These are phyloP conservation scores for Archips xylosteana DNA, from an alignment of 2,888 invertebrate genomes.

Conservation along the genomic window DNA sequence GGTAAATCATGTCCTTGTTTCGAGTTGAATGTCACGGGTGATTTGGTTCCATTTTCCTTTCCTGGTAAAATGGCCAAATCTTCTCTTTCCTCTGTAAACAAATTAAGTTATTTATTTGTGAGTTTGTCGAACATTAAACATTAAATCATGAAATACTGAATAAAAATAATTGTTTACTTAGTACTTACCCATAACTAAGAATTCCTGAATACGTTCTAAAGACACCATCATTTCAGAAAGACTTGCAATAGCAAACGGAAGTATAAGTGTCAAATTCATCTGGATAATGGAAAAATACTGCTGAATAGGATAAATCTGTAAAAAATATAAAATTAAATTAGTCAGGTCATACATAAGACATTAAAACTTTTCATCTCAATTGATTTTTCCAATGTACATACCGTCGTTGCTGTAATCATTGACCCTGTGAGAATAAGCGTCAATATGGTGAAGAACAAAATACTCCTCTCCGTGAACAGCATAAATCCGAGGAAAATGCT, in stretches of 20 bases:
- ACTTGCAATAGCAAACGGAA: conserved; percentile 83
- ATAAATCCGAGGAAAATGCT: conserved; percentile 89
- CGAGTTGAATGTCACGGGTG: conserved; percentile 54
- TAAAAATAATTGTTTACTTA: conserved; percentile 51
- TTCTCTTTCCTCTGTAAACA: conserved; percentile 66
- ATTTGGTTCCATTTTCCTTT: conserved; percentile 47
- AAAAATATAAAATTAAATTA: conserved; percentile 50
- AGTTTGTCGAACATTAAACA: not conserved
- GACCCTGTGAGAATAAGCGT: conserved; percentile 67
- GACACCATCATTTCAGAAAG: conserved; percentile 86
- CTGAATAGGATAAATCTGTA: conserved; percentile 85
- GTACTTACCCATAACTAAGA: conserved; percentile 79
- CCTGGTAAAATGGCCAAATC: conserved; percentile 56
- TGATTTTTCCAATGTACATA: conserved; percentile 48
- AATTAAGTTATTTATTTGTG: not conserved
- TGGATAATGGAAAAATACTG: conserved; percentile 86
- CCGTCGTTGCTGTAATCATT: conserved; percentile 71
- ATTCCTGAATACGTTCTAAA: conserved; percentile 84
- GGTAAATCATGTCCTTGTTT: conserved; percentile 48
- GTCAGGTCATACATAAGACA: not conserved
- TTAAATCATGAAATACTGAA: not conserved
- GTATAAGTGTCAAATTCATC: conserved; percentile 83
- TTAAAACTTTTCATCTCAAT: not conserved
- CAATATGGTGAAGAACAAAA: conserved; percentile 87
- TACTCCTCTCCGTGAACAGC: conserved; percentile 90